Base-by-base conservation (phyloP, 2,888 invertebrate genomes). In the Punctoribates punctum region DNA sequence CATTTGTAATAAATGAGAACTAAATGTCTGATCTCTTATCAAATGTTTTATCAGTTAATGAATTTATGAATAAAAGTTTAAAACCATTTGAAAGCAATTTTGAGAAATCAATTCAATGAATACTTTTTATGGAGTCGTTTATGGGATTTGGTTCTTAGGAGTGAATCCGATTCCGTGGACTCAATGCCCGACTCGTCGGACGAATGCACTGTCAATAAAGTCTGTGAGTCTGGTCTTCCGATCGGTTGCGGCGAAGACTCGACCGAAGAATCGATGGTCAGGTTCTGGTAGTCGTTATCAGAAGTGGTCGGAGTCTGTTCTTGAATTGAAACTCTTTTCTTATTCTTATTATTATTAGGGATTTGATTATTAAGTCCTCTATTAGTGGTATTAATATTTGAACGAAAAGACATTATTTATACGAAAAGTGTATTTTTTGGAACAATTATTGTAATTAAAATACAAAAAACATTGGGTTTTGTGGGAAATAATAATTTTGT, bases 101-200 rank as follows among this genome's bases (percentile, higher is more conserved):
- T 48, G 13, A 48, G 13, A 48, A 8, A 15, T 48, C 11, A 15
- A 42, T 42, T n/a, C n/a, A n/a, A n/a, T 46, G 9, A 51, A 57
- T 57, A 57, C 57, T 57, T 57, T 57, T 57, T 57, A 57, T 57
- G 57, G 11, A 57, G 3, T 57, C 57, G 20, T 57, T 57, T 57
- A 57, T 20, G 9, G 13, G 23, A 17, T 57, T 57, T 34, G 20
- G 48, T 48, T n/a, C 51, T 75, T 20, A 77, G 29, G 8, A 77
- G 76, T 15, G 77, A 77, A 70, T 77, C 77, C 23, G 77, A 70
- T 73, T 77, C 77, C n/a, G 75, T 77, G 3, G 75, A 76, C 25
- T 77, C 77, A 48, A 73, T 57, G 29, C 34, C 73, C 34, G 75
- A 72, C 17, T 77, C 77, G 17, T 74, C 74, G 0, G 67, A 60